Evolutionary conservation across 2,797 vertebrate genomes (phyloP).

Genomic region (Dallia pectoralis): DNA sequence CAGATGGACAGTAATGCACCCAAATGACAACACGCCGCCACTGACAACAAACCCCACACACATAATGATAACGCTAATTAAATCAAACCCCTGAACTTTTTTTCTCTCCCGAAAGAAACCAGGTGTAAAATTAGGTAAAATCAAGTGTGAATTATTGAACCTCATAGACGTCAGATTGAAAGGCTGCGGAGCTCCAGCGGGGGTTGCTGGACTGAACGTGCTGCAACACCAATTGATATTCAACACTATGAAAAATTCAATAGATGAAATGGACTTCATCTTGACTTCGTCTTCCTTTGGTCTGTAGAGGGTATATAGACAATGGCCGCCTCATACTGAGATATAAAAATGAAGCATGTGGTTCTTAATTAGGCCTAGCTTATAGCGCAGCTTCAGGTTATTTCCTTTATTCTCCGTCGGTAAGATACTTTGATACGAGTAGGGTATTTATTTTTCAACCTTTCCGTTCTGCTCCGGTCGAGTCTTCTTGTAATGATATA

Average conservation of each 20-base stretch:
- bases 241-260: background rate
- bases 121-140: background rate
- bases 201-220: background rate
- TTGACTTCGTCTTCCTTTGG: background rate
- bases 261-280: background rate
- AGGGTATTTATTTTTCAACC: background rate
- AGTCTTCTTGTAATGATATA: background rate
- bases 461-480: background rate
- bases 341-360: background rate
- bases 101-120: background rate
- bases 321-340: background rate
- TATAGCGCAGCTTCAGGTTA: background rate
- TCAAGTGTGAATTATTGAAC: background rate
- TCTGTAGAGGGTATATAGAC: slow-evolving; percentile 1
- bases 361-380: background rate
- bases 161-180: background rate
- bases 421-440: background rate
- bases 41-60: background rate
- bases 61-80: background rate
- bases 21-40: background rate
- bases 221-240: background rate
- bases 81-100: background rate
- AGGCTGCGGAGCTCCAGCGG: background rate
- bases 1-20: background rate
- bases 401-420: background rate